Conservation (phyloP, 1,140 invertebrate species). For the Ostrea edulis region DNA sequence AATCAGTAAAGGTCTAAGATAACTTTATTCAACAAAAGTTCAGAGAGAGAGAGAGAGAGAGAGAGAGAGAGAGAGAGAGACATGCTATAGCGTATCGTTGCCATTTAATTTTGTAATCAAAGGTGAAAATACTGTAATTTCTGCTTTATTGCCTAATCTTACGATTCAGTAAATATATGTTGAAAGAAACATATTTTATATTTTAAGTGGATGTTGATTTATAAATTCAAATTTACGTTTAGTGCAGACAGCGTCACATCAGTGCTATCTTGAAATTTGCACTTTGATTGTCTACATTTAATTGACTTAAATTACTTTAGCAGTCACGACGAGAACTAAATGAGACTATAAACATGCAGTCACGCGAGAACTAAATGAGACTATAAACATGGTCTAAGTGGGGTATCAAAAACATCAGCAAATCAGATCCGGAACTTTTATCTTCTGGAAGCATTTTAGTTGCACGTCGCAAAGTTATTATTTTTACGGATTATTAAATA, state of each 20-base stretch:
- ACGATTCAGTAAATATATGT: neutral
- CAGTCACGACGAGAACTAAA: neutral
- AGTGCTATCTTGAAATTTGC: neutral
- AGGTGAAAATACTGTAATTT: neutral
- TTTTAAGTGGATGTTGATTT: neutral
- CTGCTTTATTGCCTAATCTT: neutral
- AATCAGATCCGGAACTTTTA: neutral
- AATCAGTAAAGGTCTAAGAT: neutral
- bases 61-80: neutral
- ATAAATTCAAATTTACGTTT: neutral
- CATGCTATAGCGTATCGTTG: neutral
- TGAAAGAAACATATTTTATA: neutral
- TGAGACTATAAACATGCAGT: neutral
- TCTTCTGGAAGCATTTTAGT: neutral
- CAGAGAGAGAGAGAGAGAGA: neutral
- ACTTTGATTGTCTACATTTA: neutral
- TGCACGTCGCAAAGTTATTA: neutral
- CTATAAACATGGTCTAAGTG: neutral
- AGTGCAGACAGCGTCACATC: neutral
- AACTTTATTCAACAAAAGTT: neutral
- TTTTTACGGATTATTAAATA: neutral
- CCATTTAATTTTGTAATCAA: neutral
- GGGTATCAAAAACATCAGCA: neutral
- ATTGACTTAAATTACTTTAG: neutral
- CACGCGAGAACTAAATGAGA: neutral